These are phyloP conservation scores for Bradypus variegatus DNA, from an alignment of 2,797 vertebrate species.

Conservation along the genomic window DNA sequence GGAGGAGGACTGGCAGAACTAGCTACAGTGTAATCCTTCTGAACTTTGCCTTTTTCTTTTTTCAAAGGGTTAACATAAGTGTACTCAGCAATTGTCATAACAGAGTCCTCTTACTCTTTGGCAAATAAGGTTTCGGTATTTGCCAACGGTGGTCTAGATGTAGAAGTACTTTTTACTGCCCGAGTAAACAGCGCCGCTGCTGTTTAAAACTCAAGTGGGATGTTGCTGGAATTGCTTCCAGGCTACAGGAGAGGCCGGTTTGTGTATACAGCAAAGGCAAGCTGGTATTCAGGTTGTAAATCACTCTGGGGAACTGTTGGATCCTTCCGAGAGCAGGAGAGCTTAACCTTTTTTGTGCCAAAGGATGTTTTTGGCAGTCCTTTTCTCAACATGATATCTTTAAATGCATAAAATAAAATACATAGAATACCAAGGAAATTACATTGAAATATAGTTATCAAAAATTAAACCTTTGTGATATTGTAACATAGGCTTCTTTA, in stretches of 20 bases:
- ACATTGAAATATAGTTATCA: background rate
- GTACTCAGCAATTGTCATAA: slow-evolving; percentile 41
- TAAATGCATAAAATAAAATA: background rate
- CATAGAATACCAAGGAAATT: background rate
- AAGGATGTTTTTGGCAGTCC: background rate
- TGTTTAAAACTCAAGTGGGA: slow-evolving; percentile 31
- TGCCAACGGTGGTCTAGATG: slow-evolving; percentile 29
- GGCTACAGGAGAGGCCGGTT: slow-evolving; percentile 22
- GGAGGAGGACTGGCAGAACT: slow-evolving; percentile 56
- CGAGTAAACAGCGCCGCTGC: slow-evolving; percentile 1
- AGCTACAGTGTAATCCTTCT: slow-evolving; percentile 58
- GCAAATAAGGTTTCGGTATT: background rate
- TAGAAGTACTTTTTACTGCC: slow-evolving; percentile 2
- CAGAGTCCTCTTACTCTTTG: slow-evolving; percentile 18
- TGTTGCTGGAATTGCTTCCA: background rate
- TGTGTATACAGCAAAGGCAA: slow-evolving; percentile 55
- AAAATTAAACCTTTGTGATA: background rate
- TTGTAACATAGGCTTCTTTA: background rate
- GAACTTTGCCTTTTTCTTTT: slow-evolving; percentile 62
- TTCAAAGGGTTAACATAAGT: slow-evolving; percentile 59
- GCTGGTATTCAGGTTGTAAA: slow-evolving; percentile 53
- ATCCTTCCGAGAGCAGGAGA: background rate
- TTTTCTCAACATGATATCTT: background rate
- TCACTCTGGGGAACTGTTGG: slow-evolving; percentile 38
- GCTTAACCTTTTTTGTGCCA: slow-evolving; percentile 54